phyloP scores from a whole-genome alignment of 2,888 invertebrate genomes.

The Graphium colonna region DNA sequence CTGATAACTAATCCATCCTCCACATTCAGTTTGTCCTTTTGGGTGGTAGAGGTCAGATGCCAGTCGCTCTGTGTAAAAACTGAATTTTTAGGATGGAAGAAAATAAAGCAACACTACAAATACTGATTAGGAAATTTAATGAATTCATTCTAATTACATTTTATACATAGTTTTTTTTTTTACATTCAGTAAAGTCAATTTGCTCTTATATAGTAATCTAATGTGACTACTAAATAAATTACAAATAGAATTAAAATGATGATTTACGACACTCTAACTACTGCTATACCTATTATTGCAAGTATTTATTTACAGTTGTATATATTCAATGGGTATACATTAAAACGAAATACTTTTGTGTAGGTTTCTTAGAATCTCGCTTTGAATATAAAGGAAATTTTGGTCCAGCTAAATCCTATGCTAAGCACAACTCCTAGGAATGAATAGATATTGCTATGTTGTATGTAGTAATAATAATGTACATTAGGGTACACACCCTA shows the following conservation, averaged over 20 bases:
- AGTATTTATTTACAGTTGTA: slow-evolving; percentile 67
- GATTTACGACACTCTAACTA: slow-evolving; percentile 52
- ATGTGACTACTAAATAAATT: slow-evolving; percentile 68
- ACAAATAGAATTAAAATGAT: slow-evolving; percentile 57
- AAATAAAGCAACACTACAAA: slow-evolving; percentile 14
- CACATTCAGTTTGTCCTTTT: too few relatives aligned
- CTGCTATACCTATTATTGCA: slow-evolving; percentile 72
- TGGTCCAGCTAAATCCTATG: slow-evolving; percentile 79
- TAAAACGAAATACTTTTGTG: slow-evolving; percentile 49
- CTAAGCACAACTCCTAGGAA: slow-evolving; percentile 70
- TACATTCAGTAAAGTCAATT: slow-evolving; percentile 44
- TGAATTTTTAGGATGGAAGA: too few relatives aligned
- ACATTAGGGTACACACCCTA: slow-evolving; percentile 45
- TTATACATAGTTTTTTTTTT: slow-evolving; percentile 69
- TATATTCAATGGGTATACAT: slow-evolving; percentile 51
- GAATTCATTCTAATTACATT: slow-evolving; percentile 77
- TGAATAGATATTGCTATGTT: slow-evolving; percentile 62
- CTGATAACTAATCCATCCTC: too few relatives aligned
- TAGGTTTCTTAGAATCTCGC: slow-evolving; percentile 46
- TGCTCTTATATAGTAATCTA: slow-evolving; percentile 55
- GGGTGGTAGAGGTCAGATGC: too few relatives aligned
- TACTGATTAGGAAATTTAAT: slow-evolving; percentile 75
- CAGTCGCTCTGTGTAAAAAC: too few relatives aligned
- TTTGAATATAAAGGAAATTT: slow-evolving; percentile 72
- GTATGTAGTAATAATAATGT: slow-evolving; percentile 44